A percentile compares a stretch with the other conserved stretches of the same genome.
These are phyloP conservation scores for Jaculus jaculus DNA, from an alignment of 2,113 vertebrate species.

Conservation along the genomic window DNA sequence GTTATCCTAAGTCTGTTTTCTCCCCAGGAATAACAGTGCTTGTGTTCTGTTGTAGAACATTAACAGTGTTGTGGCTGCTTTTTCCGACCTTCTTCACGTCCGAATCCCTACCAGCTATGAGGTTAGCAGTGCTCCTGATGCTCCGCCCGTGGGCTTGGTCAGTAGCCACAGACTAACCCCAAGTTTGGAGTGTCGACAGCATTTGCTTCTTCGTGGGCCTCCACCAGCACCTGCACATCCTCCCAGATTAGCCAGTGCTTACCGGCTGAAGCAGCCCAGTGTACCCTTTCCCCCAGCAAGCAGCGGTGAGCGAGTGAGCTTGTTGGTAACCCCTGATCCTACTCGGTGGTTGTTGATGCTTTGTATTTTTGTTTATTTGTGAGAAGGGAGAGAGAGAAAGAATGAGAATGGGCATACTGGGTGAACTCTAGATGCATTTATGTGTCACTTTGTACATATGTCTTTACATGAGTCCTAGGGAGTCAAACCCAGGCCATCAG, in stretches of 20 bases:
- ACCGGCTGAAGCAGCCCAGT: constrained; percentile 87
- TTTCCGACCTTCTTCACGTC: constrained; percentile 92
- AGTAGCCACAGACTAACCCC: constrained; percentile 85
- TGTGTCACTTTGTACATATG: no score
- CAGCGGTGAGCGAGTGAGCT: constrained; percentile 87
- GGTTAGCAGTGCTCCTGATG: constrained; percentile 90
- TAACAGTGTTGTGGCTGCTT: constrained; percentile 90
- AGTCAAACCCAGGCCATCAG: no score
- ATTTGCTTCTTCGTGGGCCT: constrained; percentile 83
- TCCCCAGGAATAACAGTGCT: not conserved
- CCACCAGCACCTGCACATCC: constrained; percentile 81
- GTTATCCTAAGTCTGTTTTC: not conserved
- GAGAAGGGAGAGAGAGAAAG: no score
- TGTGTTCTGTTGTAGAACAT: constrained; percentile 88
- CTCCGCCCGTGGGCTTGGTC: constrained; percentile 85
- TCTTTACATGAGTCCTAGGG: no score
- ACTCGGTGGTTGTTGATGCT: no score
- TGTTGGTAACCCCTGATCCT: not conserved
- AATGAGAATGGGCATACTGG: no score
- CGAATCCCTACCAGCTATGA: constrained; percentile 91
- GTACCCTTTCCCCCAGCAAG: constrained; percentile 87
- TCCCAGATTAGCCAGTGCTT: constrained; percentile 84
- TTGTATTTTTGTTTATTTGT: no score
- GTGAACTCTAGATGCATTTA: no score
- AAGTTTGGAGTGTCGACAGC: constrained; percentile 86